Percentiles rank a stretch among this genome's conserved stretches.
Evolutionary conservation across 2,113 vertebrate species (phyloP).

Genomic region (Labrus mixtus): DNA sequence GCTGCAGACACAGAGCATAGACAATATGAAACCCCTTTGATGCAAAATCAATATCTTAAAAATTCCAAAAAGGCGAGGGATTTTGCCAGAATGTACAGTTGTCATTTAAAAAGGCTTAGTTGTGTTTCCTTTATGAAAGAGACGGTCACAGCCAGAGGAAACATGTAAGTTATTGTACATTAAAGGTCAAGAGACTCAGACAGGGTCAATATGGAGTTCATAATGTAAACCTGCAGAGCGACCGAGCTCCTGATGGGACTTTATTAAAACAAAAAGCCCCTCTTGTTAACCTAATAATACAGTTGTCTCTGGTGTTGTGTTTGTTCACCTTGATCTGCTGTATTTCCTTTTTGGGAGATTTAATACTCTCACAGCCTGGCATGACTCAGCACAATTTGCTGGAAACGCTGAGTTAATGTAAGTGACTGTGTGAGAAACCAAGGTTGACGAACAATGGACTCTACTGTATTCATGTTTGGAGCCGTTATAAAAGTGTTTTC

Average conservation of each 20-base stretch:
- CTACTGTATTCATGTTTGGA: neutral
- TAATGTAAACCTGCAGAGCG: slow-evolving; percentile 34
- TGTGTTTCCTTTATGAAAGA: slow-evolving; percentile 34
- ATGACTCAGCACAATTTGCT: slow-evolving; percentile 18
- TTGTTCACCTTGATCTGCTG: slow-evolving; percentile 31
- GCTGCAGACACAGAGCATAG: slow-evolving; percentile 1
- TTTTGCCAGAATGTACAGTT: slow-evolving; percentile 21
- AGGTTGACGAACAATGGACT: slow-evolving; percentile 18
- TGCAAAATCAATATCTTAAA: slow-evolving; percentile 26
- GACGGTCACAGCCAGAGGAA: slow-evolving; percentile 34
- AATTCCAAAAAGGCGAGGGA: neutral
- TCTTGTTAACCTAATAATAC: neutral
- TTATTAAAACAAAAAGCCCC: slow-evolving; percentile 16
- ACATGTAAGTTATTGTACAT: slow-evolving; percentile 32
- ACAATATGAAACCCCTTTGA: slow-evolving; percentile 8
- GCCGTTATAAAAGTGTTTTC: neutral
- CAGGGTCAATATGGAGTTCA: slow-evolving; percentile 49
- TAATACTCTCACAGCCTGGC: neutral
- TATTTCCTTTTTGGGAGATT: slow-evolving; percentile 6
- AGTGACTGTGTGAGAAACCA: neutral
- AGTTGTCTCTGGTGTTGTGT: slow-evolving; percentile 12
- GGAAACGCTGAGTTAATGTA: neutral
- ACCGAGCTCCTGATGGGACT: neutral
- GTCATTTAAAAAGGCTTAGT: slow-evolving; percentile 60
- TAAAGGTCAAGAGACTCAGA: slow-evolving; percentile 40